Conservation (phyloP, 2,888 invertebrate species). For the Escarpia spicata region DNA sequence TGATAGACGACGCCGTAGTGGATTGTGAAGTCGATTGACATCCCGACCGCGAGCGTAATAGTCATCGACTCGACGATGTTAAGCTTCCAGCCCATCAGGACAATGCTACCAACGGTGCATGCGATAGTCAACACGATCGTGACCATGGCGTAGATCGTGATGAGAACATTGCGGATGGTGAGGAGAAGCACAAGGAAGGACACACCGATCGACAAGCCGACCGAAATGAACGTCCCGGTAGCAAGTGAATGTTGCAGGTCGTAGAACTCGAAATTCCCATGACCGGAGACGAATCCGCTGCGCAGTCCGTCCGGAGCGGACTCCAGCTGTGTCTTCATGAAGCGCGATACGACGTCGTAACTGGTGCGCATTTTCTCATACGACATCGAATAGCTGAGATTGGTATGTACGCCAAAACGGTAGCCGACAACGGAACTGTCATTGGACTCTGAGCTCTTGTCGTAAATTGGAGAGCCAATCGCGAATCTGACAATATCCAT, state of each 20-base stretch:
- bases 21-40: slow-evolving; percentile 90
- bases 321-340: slow-evolving; percentile 76
- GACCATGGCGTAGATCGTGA: slow-evolving; percentile 81
- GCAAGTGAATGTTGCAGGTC: slow-evolving; percentile 87
- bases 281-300: slow-evolving; percentile 66
- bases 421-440: slow-evolving; percentile 25
- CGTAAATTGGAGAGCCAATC: not conserved
- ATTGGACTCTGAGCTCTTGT: not conserved
- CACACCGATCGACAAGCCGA: slow-evolving; percentile 79
- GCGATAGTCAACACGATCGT: slow-evolving; percentile 86
- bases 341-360: slow-evolving; percentile 77
- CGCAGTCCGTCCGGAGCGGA: slow-evolving; percentile 81
- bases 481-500: not conserved
- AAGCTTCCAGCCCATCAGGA: slow-evolving; percentile 80
- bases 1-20: slow-evolving; percentile 85
- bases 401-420: slow-evolving; percentile 25
- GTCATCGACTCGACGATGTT: slow-evolving; percentile 92
- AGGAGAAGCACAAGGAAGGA: slow-evolving; percentile 83
- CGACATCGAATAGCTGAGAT: slow-evolving; percentile 71
- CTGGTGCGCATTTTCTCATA: slow-evolving; percentile 82
- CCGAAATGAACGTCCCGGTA: slow-evolving; percentile 81
- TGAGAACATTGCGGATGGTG: slow-evolving; percentile 82
- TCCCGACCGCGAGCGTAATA: slow-evolving; percentile 89
- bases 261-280: slow-evolving; percentile 84
- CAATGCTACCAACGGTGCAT: slow-evolving; percentile 76